A percentile compares a stretch with the other conserved stretches of the same genome.
Conservation (phyloP, 2,113 vertebrate species). For the Tenebrosternarchus preto region DNA sequence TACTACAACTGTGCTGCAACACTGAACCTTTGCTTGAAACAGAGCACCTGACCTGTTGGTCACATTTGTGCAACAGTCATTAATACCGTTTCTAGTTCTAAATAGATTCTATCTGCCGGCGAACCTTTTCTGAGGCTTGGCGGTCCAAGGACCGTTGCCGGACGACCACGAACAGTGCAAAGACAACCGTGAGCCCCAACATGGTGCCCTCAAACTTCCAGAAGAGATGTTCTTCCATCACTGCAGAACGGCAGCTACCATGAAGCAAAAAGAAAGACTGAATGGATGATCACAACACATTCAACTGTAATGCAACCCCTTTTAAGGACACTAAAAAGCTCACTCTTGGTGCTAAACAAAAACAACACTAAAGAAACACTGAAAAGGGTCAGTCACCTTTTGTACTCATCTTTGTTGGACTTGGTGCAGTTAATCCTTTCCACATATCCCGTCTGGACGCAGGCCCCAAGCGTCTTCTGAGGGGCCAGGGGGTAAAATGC, state of each 20-base stretch:
- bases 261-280: background rate
- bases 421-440: slow-evolving; percentile 75
- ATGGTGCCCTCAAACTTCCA: slow-evolving; percentile 80
- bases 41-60: slow-evolving; percentile 1
- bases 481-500: background rate
- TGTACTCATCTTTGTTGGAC: slow-evolving; percentile 73
- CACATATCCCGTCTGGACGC: slow-evolving; percentile 73
- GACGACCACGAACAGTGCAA: slow-evolving; percentile 75
- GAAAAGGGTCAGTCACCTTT: slow-evolving; percentile 69
- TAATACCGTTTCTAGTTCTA: slow-evolving; percentile 54
- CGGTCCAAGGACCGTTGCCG: slow-evolving; percentile 80
- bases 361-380: background rate
- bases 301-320: background rate
- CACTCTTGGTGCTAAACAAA: background rate
- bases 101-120: slow-evolving; percentile 84
- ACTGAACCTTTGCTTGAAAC: slow-evolving; percentile 12
- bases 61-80: background rate
- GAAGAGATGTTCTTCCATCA: slow-evolving; percentile 77
- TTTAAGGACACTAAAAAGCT: background rate
- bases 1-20: slow-evolving; percentile 17
- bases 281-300: background rate
- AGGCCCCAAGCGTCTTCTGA: slow-evolving; percentile 72
- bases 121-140: slow-evolving; percentile 82
- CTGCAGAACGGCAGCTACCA: slow-evolving; percentile 76
- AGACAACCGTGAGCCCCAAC: slow-evolving; percentile 68